phyloP scores from a whole-genome alignment of 2,888 invertebrate species.

The Agrypnus murinus region DNA sequence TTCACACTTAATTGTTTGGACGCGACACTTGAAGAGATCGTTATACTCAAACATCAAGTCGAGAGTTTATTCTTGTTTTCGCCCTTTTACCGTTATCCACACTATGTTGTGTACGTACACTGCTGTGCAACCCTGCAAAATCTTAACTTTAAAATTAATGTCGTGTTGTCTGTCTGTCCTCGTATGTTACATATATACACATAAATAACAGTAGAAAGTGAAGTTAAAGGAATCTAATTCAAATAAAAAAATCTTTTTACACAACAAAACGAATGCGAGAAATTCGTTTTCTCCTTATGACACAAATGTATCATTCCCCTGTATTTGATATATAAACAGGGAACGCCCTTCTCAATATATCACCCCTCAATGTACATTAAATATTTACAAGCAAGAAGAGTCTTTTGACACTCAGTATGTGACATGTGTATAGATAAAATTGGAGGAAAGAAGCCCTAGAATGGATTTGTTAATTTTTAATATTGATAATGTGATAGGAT shows the following conservation, averaged over 20 bases:
- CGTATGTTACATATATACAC: too few species aligned
- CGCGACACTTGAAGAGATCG: too few species aligned
- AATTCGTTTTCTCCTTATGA: conserved; percentile 27
- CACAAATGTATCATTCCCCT: conserved; percentile 30
- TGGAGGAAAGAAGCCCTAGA: neutral
- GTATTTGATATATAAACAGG: conserved; percentile 33
- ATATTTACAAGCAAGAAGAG: conserved; percentile 41
- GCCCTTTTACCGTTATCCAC: too few species aligned
- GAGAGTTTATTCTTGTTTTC: too few species aligned
- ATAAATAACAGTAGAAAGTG: too few species aligned
- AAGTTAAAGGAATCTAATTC: too few species aligned
- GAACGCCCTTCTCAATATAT: conserved; percentile 40
- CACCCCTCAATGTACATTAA: conserved; percentile 44
- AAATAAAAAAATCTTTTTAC: neutral
- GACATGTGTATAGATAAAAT: conserved; percentile 5
- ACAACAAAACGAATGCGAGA: conserved; percentile 21
- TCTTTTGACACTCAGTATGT: conserved; percentile 38
- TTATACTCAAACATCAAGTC: too few species aligned
- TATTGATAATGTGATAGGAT: neutral
- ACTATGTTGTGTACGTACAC: too few species aligned
- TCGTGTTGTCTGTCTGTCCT: too few species aligned
- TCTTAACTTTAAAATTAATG: too few species aligned
- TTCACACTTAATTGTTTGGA: too few species aligned
- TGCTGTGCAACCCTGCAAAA: too few species aligned
- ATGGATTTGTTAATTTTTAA: conserved; percentile 15